Evolutionary conservation across 2,797 vertebrate genomes (phyloP).

Genomic region (Lepus townsendii): DNA sequence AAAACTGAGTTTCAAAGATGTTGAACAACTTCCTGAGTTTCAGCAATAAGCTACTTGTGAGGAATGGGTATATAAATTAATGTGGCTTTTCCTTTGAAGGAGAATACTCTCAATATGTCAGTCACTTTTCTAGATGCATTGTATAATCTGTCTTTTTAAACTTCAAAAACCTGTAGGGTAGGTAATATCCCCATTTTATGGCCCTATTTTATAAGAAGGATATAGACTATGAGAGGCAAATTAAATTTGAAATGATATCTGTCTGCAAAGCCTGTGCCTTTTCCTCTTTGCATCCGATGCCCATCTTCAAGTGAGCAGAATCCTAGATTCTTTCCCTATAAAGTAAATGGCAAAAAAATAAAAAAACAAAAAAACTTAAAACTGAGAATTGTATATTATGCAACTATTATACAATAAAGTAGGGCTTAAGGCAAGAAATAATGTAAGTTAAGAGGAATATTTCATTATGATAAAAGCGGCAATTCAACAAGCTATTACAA

Average conservation of each 20-base stretch:
- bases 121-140: neutral
- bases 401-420: no score
- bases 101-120: neutral
- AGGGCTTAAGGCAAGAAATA: no score
- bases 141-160: neutral
- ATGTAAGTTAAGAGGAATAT: no score
- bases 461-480: no score
- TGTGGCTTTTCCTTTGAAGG: neutral
- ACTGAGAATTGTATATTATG: no score
- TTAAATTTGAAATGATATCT: constrained; percentile 4
- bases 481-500: no score
- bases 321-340: neutral
- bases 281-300: neutral
- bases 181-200: neutral
- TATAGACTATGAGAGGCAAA: neutral
- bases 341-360: neutral
- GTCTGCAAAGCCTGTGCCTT: neutral
- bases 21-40: no score
- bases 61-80: neutral
- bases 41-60: neutral
- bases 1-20: neutral
- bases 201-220: neutral
- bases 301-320: neutral
- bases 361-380: no score
- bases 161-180: neutral